Evolutionary conservation across 1,140 invertebrate species (phyloP).

Genomic region (Dysdera silvatica): DNA sequence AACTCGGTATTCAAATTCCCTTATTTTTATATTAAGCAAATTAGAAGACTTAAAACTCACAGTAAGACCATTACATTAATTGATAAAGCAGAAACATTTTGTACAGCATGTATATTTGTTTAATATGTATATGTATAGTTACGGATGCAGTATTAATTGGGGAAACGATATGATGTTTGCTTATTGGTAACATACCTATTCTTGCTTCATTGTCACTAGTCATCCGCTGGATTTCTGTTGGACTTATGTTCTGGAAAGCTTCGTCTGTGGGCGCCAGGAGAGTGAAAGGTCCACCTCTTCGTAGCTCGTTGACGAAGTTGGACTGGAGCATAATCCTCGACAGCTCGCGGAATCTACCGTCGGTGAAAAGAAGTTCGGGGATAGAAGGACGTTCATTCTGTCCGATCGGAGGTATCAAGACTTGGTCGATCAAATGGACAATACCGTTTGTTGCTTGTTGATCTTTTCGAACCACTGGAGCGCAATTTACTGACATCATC

Average conservation of each 20-base stretch:
- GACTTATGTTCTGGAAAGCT: constrained; percentile 44
- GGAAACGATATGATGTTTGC: no score
- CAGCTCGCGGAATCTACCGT: constrained; percentile 22
- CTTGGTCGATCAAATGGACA: constrained; percentile 49
- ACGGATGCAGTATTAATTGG: constrained; percentile 7
- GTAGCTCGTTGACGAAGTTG: constrained; percentile 17
- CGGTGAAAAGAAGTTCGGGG: constrained; percentile 18
- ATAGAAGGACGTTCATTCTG: not conserved
- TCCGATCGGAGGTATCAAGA: constrained; percentile 45
- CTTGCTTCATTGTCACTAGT: constrained; percentile 11
- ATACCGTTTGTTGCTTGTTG: constrained; percentile 50
- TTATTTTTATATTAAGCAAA: no score
- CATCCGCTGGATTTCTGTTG: not conserved
- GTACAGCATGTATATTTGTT: no score
- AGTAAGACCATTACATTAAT: no score
- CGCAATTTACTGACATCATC: constrained; percentile 46
- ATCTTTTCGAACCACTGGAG: constrained; percentile 41
- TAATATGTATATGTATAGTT: no score
- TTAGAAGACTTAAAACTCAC: no score
- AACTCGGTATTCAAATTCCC: no score
- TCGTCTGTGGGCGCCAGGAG: constrained; percentile 50
- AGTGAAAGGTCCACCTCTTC: constrained; percentile 46
- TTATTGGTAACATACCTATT: constrained; percentile 8
- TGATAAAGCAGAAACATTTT: no score
- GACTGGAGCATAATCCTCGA: constrained; percentile 17